phyloP scores from a whole-genome alignment of 2,888 invertebrate species.

The Ischnus inquisitorius region DNA sequence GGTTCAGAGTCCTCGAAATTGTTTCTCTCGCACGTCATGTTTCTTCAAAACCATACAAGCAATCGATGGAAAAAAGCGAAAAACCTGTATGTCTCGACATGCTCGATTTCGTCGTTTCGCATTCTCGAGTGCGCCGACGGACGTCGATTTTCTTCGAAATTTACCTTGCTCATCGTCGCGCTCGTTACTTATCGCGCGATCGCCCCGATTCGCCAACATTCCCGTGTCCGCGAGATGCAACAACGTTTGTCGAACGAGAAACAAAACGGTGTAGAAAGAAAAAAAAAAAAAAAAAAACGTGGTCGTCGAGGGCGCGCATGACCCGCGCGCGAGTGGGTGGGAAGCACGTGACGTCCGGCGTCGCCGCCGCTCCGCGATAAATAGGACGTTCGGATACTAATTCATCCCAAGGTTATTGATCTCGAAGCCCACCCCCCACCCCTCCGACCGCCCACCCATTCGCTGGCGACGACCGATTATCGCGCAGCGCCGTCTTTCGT shows the following conservation, averaged over 20 bases:
- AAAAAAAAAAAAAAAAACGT: background rate
- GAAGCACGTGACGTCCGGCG: conserved; percentile 21
- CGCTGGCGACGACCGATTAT: conserved; percentile 2
- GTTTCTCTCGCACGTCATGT: conserved; percentile 79
- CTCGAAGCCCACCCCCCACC: background rate
- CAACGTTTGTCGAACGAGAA: background rate
- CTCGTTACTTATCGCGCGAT: background rate
- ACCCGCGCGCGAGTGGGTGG: background rate
- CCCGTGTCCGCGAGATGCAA: background rate
- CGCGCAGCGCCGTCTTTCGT: conserved; percentile 50
- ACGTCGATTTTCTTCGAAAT: background rate
- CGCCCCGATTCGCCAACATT: background rate
- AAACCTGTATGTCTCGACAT: conserved; percentile 55
- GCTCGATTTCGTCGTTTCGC: conserved; percentile 10
- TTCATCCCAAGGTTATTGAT: conserved; percentile 67
- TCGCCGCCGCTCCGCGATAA: conserved; percentile 7
- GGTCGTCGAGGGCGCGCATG: background rate
- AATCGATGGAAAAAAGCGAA: background rate
- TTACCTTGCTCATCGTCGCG: conserved; percentile 45
- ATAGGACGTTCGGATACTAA: conserved; percentile 44
- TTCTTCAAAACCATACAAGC: conserved; percentile 64
- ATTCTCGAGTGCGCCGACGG: background rate
- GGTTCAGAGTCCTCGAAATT: conserved; percentile 80
- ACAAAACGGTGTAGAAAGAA: background rate
- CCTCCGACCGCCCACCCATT: background rate